Evolutionary conservation across 2,888 invertebrate species (phyloP).

Genomic region (Acronicta aceris): DNA sequence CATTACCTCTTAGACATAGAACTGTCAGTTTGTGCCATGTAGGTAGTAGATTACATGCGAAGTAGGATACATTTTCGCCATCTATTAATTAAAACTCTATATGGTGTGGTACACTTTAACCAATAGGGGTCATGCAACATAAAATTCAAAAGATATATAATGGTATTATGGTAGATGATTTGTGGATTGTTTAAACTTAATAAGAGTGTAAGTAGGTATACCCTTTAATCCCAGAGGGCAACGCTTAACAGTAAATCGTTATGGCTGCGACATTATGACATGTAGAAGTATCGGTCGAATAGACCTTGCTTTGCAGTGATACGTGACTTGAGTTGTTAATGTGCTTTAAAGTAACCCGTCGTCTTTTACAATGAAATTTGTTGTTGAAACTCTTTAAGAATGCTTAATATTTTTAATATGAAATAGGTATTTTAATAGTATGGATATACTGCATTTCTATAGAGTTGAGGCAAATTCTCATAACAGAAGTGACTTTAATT

Average conservation of each 20-base stretch:
- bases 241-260: slow-evolving; percentile 74
- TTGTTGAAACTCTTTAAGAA: slow-evolving; percentile 35
- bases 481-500: not conserved
- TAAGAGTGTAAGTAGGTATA: slow-evolving; percentile 26
- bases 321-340: slow-evolving; percentile 80
- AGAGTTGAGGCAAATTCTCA: too few relatives aligned
- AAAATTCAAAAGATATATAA: not conserved
- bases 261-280: slow-evolving; percentile 74
- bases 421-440: too few relatives aligned
- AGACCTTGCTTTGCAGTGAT: slow-evolving; percentile 75
- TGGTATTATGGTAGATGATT: slow-evolving; percentile 10
- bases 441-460: too few relatives aligned
- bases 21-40: slow-evolving; percentile 20
- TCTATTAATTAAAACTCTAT: not conserved
- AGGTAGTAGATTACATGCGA: not conserved
- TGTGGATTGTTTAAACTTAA: slow-evolving; percentile 26
- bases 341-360: slow-evolving; percentile 64
- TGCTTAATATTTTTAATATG: slow-evolving; percentile 24
- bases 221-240: slow-evolving; percentile 49
- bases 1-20: slow-evolving; percentile 44
- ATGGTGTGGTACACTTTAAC: slow-evolving; percentile 1
- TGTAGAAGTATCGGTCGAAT: slow-evolving; percentile 74
- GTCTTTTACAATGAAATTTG: slow-evolving; percentile 61
- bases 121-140: not conserved
- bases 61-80: not conserved